These are phyloP conservation scores for Nephrotoma appendiculata DNA, from an alignment of 2,888 invertebrate genomes.

Conservation along the genomic window DNA sequence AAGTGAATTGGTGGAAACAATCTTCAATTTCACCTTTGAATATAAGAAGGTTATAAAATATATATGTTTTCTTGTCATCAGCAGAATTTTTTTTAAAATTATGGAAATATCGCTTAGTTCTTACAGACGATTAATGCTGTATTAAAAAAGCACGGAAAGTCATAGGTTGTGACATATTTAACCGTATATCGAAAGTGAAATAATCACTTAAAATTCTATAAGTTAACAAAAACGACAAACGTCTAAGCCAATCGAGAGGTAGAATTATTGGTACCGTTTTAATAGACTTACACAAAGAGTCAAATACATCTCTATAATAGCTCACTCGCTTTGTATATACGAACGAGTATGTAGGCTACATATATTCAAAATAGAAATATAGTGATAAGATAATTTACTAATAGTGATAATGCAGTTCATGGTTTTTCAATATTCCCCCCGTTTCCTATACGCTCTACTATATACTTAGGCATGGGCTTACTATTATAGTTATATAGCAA, in stretches of 20 bases:
- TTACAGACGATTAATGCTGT: not conserved
- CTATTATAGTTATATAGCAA: not conserved
- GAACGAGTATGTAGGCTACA: not conserved
- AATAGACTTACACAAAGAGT: too few species aligned
- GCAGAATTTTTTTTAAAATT: not conserved
- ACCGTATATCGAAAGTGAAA: not conserved
- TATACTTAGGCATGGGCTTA: not conserved
- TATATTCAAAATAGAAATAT: not conserved
- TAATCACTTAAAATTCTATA: not conserved
- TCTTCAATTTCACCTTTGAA: not conserved
- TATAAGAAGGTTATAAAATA: not conserved
- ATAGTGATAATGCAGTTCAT: not conserved
- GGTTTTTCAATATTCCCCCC: not conserved
- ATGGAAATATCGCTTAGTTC: not conserved
- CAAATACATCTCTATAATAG: not conserved
- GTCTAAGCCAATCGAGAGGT: too few species aligned
- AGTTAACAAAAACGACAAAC: not conserved
- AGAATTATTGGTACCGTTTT: too few species aligned
- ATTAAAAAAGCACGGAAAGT: not conserved
- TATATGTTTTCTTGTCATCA: not conserved
- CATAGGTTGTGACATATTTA: not conserved
- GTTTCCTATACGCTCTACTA: not conserved
- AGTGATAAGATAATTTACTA: not conserved
- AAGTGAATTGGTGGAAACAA: not conserved
- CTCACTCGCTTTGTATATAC: not conserved